A percentile compares a stretch with the other conserved stretches of the same genome.
Conservation (phyloP, 2,888 invertebrate genomes). For the Leptopterna dolabrata region DNA sequence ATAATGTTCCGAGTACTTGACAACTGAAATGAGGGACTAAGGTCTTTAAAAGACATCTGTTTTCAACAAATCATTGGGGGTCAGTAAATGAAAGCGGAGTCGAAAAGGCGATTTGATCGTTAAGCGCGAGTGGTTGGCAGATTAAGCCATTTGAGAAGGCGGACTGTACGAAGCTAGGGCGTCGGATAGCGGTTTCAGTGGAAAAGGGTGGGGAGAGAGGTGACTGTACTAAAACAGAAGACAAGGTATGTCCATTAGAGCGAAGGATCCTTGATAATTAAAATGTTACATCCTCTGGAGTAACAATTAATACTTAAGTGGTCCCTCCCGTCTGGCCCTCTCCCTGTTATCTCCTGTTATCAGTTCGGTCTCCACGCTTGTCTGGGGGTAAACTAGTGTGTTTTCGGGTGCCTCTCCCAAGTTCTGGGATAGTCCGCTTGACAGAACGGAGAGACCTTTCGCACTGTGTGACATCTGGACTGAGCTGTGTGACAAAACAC, state of each 20-base stretch:
- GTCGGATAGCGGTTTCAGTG: background rate
- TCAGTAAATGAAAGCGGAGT: background rate
- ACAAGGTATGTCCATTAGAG: conserved; percentile 59
- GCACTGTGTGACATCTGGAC: background rate
- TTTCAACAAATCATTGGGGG: background rate
- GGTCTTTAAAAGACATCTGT: too few species aligned
- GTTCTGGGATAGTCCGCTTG: background rate
- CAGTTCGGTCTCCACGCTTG: conserved; percentile 43
- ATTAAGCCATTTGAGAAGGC: conserved; percentile 10
- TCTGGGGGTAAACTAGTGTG: conserved; percentile 29
- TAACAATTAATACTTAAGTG: conserved; percentile 61
- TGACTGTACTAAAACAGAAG: conserved; percentile 50
- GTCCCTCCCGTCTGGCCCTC: conserved; percentile 22
- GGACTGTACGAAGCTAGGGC: background rate
- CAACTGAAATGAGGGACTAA: too few species aligned
- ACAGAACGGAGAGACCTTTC: background rate
- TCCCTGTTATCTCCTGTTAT: conserved; percentile 43
- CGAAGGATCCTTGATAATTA: conserved; percentile 57
- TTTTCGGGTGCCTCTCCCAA: background rate
- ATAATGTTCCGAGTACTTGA: too few species aligned
- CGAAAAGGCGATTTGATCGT: background rate
- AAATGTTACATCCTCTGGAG: conserved; percentile 60
- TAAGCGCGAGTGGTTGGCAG: background rate
- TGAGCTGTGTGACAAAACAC: background rate
- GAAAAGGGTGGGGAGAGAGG: background rate